Conservation (phyloP, 2,888 invertebrate species). For the Lepidocyrtinus sp. region DNA sequence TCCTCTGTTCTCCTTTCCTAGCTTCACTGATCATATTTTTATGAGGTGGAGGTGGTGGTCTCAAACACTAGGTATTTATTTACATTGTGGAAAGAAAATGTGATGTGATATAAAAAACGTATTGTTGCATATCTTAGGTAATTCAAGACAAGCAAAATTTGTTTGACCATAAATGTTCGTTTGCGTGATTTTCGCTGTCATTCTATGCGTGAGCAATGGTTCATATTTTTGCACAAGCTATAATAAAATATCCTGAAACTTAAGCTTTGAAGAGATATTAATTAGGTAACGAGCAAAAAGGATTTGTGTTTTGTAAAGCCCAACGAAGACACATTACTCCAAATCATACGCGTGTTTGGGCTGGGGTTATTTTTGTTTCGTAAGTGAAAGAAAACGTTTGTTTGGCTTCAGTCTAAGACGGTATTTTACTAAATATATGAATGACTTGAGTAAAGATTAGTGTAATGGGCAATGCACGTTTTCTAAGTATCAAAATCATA, state of each 20-base stretch:
- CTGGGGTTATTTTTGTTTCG: conserved; percentile 1
- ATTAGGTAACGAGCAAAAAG: conserved; percentile 43
- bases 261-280: conserved; percentile 25
- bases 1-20: conserved; percentile 32
- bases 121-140: neutral
- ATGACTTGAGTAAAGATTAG: too few species aligned
- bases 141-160: conserved; percentile 34
- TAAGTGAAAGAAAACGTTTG: neutral
- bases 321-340: neutral
- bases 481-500: too few species aligned
- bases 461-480: too few species aligned
- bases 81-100: neutral
- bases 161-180: conserved; percentile 43
- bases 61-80: neutral
- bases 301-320: conserved; percentile 1
- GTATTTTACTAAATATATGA: too few species aligned
- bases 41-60: neutral
- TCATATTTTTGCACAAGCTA: neutral
- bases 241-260: neutral
- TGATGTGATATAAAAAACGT: neutral
- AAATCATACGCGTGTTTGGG: conserved; percentile 5
- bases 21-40: conserved; percentile 57
- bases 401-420: neutral
- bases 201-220: neutral
- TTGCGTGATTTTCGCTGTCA: neutral